phyloP scores from a whole-genome alignment of 1,140 invertebrate species.

The Aphelenchoides fujianensis region DNA sequence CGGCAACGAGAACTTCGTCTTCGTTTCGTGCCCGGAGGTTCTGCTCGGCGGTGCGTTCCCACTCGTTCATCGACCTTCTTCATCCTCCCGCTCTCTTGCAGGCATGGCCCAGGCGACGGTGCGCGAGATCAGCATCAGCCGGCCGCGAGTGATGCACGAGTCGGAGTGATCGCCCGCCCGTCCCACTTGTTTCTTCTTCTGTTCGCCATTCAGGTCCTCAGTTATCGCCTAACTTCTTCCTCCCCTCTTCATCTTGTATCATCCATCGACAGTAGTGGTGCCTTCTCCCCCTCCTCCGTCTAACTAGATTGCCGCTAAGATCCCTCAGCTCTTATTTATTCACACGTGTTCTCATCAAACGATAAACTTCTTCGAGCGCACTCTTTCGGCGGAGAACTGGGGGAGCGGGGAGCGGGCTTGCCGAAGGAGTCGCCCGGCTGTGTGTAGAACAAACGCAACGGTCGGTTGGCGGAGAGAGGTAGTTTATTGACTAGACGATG shows the following conservation, averaged over 20 bases:
- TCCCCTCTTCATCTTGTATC: neutral
- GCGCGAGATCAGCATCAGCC: conserved; percentile 44
- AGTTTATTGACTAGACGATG: no score
- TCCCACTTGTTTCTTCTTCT: neutral
- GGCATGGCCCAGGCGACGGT: conserved; percentile 42
- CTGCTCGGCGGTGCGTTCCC: conserved; percentile 60
- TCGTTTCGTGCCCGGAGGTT: conserved; percentile 60
- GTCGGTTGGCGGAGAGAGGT: no score
- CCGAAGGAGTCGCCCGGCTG: no score
- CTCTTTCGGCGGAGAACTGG: no score
- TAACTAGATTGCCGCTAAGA: neutral
- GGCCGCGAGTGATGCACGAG: conserved; percentile 21
- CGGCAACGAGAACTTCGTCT: conserved; percentile 52
- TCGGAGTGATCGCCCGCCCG: neutral
- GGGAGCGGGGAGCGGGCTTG: no score
- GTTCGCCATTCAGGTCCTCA: neutral
- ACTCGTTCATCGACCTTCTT: conserved; percentile 19
- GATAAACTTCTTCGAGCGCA: no score
- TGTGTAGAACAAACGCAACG: no score
- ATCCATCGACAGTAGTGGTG: neutral
- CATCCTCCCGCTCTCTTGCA: no score
- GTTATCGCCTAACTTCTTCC: neutral
- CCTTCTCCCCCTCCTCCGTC: neutral
- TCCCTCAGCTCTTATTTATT: neutral
- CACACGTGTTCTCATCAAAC: no score